These are phyloP conservation scores for Anthrax anthrax DNA, from an alignment of 2,888 invertebrate species.

Conservation along the genomic window DNA sequence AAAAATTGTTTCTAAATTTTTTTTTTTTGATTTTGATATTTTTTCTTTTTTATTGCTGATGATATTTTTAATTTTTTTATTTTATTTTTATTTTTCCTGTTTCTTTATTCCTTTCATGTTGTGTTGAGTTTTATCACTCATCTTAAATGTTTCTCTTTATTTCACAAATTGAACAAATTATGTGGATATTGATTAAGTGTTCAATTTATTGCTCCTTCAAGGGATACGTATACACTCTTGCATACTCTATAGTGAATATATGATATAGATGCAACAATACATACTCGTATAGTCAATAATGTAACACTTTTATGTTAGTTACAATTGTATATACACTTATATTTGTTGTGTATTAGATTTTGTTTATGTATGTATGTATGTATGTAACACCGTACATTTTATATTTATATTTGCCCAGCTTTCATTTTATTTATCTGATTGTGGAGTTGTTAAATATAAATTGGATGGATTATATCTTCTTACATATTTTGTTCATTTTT, in stretches of 20 bases:
- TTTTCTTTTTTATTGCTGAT: background rate
- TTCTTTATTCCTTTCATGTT: too few relatives aligned
- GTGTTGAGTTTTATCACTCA: slow-evolving; percentile 24
- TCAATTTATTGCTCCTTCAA: slow-evolving; percentile 18
- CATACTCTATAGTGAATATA: too few relatives aligned
- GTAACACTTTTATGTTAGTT: too few relatives aligned
- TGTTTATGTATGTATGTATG: too few relatives aligned
- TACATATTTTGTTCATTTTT: too few relatives aligned
- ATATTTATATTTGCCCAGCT: background rate
- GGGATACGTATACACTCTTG: background rate
- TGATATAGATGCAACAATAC: too few relatives aligned
- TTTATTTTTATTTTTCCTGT: background rate
- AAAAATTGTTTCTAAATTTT: too few relatives aligned
- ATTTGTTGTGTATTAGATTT: too few relatives aligned
- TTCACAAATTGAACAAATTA: slow-evolving; percentile 41
- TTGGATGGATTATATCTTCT: background rate
- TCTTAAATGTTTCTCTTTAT: slow-evolving; percentile 34
- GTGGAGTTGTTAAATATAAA: background rate
- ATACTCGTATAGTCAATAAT: too few relatives aligned
- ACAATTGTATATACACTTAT: too few relatives aligned
- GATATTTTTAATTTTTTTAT: background rate
- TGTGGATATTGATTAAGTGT: slow-evolving; percentile 37
- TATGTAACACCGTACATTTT: too few relatives aligned
- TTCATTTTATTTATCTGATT: background rate
- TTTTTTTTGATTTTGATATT: too few relatives aligned